Evolutionary conservation across 2,797 vertebrate genomes (phyloP).

Genomic region (Yasuhikotakia modesta): DNA sequence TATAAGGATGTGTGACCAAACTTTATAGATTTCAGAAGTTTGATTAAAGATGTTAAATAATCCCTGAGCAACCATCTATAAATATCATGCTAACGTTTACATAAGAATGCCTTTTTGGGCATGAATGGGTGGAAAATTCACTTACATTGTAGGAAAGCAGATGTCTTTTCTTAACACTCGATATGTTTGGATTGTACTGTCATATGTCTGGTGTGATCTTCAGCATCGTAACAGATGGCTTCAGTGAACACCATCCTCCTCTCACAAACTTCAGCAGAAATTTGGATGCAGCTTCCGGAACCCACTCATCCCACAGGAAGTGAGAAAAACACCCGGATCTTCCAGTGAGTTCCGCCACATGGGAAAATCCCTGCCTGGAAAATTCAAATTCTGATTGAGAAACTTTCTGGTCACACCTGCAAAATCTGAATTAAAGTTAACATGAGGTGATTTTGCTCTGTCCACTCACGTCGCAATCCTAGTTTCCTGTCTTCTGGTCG

Average conservation of each 20-base stretch:
- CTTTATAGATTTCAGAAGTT: no score
- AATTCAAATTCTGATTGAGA: background rate
- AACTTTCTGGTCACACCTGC: conserved; percentile 17
- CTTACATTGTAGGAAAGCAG: no score
- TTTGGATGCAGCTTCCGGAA: conserved; percentile 21
- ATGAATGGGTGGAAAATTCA: no score
- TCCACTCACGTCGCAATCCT: background rate
- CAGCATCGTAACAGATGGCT: conserved; percentile 30
- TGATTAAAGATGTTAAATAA: no score
- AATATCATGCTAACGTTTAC: no score
- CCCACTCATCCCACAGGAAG: conserved; percentile 21
- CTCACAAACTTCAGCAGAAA: conserved; percentile 5
- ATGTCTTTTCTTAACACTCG: no score
- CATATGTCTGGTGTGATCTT: background rate
- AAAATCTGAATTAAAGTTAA: no score
- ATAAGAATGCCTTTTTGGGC: no score
- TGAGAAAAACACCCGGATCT: conserved; percentile 24
- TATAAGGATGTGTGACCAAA: no score
- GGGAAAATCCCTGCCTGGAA: conserved; percentile 28
- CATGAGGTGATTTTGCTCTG: background rate
- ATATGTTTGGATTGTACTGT: background rate
- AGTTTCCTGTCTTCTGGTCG: background rate
- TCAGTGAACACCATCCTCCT: conserved; percentile 11
- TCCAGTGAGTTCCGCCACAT: conserved; percentile 12
- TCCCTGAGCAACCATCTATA: no score